Conservation (phyloP, 2,888 invertebrate genomes). For the Baronia brevicornis region DNA sequence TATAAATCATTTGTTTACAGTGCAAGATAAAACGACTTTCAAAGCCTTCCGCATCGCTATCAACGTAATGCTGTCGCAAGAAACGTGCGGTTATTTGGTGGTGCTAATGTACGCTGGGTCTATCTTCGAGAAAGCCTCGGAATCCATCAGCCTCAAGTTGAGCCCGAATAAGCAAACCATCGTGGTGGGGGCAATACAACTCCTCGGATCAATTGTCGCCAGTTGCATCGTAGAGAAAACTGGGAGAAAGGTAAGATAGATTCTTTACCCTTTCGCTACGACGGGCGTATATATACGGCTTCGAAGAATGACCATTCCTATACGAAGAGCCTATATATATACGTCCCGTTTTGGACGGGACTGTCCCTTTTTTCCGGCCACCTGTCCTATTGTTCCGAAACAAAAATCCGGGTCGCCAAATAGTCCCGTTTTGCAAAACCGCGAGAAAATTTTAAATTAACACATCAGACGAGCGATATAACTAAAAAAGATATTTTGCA, state of each 20-base stretch:
- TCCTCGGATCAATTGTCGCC: conserved; percentile 60
- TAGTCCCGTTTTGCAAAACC: no score
- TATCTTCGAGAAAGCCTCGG: conserved; percentile 62
- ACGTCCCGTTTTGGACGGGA: no score
- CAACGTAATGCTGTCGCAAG: conserved; percentile 67
- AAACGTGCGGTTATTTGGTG: conserved; percentile 66
- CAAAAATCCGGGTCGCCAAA: no score
- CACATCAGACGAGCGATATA: no score
- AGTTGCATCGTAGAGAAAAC: conserved; percentile 67
- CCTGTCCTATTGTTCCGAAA: no score
- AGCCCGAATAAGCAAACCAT: conserved; percentile 69
- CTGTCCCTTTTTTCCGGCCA: no score
- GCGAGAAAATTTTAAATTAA: no score
- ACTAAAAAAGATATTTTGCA: no score
- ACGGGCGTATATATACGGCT: no score
- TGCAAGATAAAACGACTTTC: conserved; percentile 62
- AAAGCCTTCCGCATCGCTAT: conserved; percentile 62
- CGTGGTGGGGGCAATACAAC: conserved; percentile 58
- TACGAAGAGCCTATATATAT: no score
- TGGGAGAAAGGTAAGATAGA: conserved; percentile 51
- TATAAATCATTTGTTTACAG: conserved; percentile 32
- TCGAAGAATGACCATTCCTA: no score
- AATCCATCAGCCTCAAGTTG: conserved; percentile 57
- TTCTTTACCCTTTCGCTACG: no score
- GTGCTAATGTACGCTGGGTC: conserved; percentile 69